Base-by-base conservation (phyloP, 2,113 vertebrate genomes). In the Hippotragus niger region DNA sequence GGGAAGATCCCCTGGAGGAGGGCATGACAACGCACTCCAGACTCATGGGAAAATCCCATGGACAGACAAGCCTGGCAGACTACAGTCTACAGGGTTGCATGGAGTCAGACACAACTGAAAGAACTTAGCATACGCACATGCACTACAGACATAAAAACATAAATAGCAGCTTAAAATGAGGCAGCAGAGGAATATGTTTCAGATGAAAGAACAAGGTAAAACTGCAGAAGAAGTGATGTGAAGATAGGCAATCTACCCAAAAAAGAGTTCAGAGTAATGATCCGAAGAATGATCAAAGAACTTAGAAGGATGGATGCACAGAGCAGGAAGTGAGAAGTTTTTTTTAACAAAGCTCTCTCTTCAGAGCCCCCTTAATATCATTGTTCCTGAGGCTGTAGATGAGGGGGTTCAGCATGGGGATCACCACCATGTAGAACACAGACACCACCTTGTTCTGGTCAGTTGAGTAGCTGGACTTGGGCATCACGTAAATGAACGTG, bases 401-500 rank as follows among this genome's bases (percentile, higher is more conserved):
- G 52, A 84, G 52, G n/a, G 82, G 82, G 23, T 84, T 85, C 53
- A 85, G 7, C 82, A 85, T 58, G 36, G 82, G 82, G 25, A 85
- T 85, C 53, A 58, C 76, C 50, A 85, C 93, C 67, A 88, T 15
- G n/a, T 92, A 97, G 33, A 95, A 86, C 29, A 95, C 36, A 64
- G 88, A 91, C 11, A 91, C 81, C 15, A 78, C 57, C 55, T 91
- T 91, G 76, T 91, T 91, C 76, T 62, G 43, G 33, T 60, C 55
- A 9, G 40, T 91, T 0, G 90, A 52, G 55, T 83, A 97, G 53
- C 16, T 92, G 58, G 96, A 97, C 27, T 97, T 96, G 74, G 97
- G 92, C 94, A 97, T 82, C 97, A 97, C 60, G 5, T 97, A 90
- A 17, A 97, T 96, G 60, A 97, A 92, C 6, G 71, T 97, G 7